Base-by-base conservation (phyloP, 2,888 invertebrate species). In the Tolmerus cingulatus region DNA sequence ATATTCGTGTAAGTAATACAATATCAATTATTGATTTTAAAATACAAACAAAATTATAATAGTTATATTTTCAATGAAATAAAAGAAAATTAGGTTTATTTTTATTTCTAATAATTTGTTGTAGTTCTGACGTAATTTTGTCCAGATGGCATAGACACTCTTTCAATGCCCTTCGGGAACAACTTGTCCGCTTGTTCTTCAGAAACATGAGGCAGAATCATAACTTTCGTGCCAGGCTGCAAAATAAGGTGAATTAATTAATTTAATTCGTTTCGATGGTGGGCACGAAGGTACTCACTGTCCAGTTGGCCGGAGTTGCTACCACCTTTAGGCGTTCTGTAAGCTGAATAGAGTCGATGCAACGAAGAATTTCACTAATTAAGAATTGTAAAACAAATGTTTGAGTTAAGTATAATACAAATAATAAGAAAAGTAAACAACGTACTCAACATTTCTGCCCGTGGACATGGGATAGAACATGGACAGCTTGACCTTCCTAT, bases 261-360 rank as follows among this genome's bases (percentile, higher is more conserved):
- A 40, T 78, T 46, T 14, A 34, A 46, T 14, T 19, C 14, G 55
- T 82, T 55, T 57, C 30, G 7, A 23, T 8, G 8, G 0, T 30
- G 27, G 16, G 19, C 34, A 27, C 66, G n/a, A 57, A 74, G 66
- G 81, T 43, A 92, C 93, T 93, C 93, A 96, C 96, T 93, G 95
- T 94, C 97, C 98, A 98, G 91, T 97, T 96, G 34, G 95, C 97
- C 27, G 97, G 97, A 5, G 97, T 98, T 9, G 97, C 97, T 87
- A 97, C 94, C 88, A 96, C 93, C 89, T 96, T 95, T 87, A 94
- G 93, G 87, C 93, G 94, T 89, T 95, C 95, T 1, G 96, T 96
- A 89, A 98, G 93, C 92, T 97, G 97, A 74, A 97, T 93, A 0
- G 97, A 97, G 91, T 97, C 97, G 88, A 97, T 94, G 34, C 96